Evolutionary conservation across 2,888 invertebrate species (phyloP).

Genomic region (Penaeus monodon): DNA sequence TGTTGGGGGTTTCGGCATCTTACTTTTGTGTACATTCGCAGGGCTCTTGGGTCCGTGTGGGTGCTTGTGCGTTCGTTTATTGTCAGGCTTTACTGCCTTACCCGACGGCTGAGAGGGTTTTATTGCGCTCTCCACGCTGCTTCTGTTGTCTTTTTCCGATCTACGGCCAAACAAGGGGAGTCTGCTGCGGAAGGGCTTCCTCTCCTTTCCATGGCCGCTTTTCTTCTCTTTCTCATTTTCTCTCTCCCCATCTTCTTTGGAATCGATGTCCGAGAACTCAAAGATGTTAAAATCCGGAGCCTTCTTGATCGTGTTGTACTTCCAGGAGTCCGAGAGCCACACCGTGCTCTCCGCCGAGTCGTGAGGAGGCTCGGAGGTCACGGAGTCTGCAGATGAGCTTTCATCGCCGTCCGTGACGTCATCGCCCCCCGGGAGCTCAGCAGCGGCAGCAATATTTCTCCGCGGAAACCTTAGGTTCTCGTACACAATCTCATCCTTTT

Average conservation of each 20-base stretch:
- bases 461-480: conserved; percentile 34
- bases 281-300: conserved; percentile 54
- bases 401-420: conserved; percentile 18
- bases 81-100: conserved; percentile 6
- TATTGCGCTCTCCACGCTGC: not conserved
- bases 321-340: conserved; percentile 58
- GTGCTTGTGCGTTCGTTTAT: conserved; percentile 7
- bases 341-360: conserved; percentile 22
- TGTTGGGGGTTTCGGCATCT: too few relatives aligned
- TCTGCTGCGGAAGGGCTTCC: conserved; percentile 12
- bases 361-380: conserved; percentile 12
- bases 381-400: conserved; percentile 15
- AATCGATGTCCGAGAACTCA: conserved; percentile 23
- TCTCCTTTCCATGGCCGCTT: not conserved
- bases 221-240: not conserved
- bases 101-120: not conserved
- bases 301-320: conserved; percentile 55
- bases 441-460: not conserved
- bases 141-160: not conserved
- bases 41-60: too few relatives aligned
- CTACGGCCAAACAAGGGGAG: conserved; percentile 16
- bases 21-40: too few relatives aligned
- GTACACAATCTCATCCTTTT: conserved; percentile 36
- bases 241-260: conserved; percentile 1
- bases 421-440: not conserved